Conservation (phyloP, 2,113 vertebrate species). For the Cyanoliseus patagonus region DNA sequence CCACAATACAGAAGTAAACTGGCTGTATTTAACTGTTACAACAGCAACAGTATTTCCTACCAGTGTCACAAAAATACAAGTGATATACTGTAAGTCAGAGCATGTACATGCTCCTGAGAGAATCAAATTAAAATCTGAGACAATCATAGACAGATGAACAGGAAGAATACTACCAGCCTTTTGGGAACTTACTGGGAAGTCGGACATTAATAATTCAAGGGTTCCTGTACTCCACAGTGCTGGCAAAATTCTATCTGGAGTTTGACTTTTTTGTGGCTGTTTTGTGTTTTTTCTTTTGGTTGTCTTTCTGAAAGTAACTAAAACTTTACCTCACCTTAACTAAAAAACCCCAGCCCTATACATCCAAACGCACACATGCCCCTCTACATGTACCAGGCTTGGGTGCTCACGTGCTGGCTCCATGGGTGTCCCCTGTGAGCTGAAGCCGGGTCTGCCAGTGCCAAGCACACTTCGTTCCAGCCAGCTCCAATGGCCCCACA, state of each 20-base stretch:
- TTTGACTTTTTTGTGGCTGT: background rate
- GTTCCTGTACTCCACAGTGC: accelerated
- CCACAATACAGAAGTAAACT: background rate
- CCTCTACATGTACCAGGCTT: accelerated
- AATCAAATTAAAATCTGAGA: slow-evolving; percentile 9
- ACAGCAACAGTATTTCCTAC: background rate
- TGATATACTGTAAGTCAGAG: background rate
- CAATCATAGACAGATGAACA: background rate
- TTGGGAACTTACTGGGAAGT: slow-evolving; percentile 1
- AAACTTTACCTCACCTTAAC: background rate
- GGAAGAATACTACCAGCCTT: slow-evolving; percentile 6
- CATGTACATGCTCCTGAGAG: background rate
- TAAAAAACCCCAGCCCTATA: accelerated
- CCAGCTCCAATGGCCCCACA: background rate
- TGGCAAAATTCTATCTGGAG: background rate
- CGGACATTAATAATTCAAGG: slow-evolving; percentile 16
- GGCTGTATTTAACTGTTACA: background rate
- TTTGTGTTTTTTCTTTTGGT: background rate
- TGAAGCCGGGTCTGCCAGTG: accelerated
- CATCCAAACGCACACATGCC: background rate
- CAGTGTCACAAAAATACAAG: background rate
- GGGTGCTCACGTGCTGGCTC: accelerated
- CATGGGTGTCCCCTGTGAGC: too few relatives aligned
- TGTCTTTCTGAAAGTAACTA: background rate
- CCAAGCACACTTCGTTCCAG: accelerated